phyloP scores from a whole-genome alignment of 2,113 vertebrate genomes.

The Butorides virescens region DNA sequence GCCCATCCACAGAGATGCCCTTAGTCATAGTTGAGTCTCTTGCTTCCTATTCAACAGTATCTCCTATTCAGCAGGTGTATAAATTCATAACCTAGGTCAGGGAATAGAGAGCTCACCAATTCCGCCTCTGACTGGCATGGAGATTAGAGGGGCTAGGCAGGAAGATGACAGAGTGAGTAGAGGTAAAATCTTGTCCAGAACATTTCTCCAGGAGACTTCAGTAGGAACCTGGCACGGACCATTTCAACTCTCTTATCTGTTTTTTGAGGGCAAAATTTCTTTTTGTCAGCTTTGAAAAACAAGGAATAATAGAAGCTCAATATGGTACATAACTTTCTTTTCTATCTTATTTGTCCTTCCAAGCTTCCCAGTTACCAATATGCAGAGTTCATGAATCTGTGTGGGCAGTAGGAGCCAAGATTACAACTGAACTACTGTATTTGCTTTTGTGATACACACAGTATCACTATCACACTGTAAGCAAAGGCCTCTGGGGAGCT shows the following conservation, averaged over 20 bases:
- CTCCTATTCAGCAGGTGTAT: background rate
- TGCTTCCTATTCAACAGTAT: background rate
- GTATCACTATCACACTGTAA: background rate
- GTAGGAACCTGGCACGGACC: background rate
- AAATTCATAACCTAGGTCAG: background rate
- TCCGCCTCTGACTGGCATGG: background rate
- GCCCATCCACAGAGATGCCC: background rate
- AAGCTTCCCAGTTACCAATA: background rate
- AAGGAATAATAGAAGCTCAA: background rate
- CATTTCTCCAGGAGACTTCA: background rate
- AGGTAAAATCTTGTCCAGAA: background rate
- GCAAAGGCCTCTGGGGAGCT: background rate
- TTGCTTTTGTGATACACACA: background rate
- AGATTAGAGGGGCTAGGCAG: background rate
- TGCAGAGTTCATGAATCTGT: background rate
- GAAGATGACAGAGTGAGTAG: fast-evolving
- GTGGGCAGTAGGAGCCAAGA: background rate
- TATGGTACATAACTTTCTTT: background rate
- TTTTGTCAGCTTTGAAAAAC: background rate
- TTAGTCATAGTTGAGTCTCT: background rate
- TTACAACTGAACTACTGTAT: background rate
- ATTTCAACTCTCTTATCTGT: background rate
- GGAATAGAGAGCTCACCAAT: background rate
- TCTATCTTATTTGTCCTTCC: background rate
- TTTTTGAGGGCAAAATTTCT: background rate